phyloP scores from a whole-genome alignment of 2,797 vertebrate genomes.

The Scolopax bukidnonensis region DNA sequence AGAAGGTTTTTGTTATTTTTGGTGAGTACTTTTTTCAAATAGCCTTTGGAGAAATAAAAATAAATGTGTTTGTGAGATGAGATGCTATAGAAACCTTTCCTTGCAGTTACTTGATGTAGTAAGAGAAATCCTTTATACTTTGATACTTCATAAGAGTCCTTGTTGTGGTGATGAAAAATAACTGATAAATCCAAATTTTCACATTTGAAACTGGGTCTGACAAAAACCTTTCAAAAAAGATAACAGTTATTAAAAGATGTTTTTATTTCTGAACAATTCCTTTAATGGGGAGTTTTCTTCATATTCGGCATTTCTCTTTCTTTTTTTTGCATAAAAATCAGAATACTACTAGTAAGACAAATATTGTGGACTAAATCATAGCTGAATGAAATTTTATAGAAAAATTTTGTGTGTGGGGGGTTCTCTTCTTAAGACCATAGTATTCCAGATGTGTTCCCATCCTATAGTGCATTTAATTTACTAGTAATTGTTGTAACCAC shows the following conservation, averaged over 20 bases:
- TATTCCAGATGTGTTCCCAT: not conserved
- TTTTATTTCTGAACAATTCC: not conserved
- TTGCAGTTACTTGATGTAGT: not conserved
- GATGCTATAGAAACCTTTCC: not conserved
- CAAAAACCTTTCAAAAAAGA: not conserved
- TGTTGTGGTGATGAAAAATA: not conserved
- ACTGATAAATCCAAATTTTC: not conserved
- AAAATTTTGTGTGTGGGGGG: rapidly evolving
- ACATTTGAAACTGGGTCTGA: not conserved
- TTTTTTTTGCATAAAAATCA: not conserved
- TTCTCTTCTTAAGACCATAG: not conserved
- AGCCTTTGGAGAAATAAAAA: not conserved
- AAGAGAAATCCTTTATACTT: not conserved
- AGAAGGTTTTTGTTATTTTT: not conserved
- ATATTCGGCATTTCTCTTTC: not conserved
- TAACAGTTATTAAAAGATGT: not conserved
- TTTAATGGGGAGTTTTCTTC: not conserved
- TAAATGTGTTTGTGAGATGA: not conserved
- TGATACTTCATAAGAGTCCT: not conserved
- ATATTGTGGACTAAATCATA: not conserved
- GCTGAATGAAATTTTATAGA: not conserved
- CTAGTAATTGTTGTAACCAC: rapidly evolving
- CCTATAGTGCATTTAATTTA: not conserved
- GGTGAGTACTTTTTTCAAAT: not conserved
- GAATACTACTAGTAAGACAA: not conserved